Evolutionary conservation across 2,797 vertebrate genomes (phyloP).

Genomic region (Lophotriccus pileatus): DNA sequence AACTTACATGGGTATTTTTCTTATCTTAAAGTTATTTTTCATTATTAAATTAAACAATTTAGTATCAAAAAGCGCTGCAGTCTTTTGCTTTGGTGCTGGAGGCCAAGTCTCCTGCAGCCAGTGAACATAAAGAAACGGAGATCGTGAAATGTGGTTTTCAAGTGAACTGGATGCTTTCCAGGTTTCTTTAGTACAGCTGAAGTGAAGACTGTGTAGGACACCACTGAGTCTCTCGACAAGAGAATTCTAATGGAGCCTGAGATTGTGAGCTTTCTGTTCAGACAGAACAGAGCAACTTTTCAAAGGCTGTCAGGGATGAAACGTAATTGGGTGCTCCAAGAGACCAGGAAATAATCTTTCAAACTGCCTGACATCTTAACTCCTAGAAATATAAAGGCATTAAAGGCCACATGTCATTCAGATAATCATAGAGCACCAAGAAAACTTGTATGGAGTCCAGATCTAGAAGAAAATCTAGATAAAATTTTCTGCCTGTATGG

Average conservation of each 20-base stretch:
- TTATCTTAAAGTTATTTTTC: neutral
- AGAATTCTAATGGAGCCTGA: slow-evolving; percentile 25
- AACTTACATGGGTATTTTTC: neutral
- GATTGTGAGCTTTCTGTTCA: slow-evolving; percentile 7
- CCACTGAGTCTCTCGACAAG: neutral
- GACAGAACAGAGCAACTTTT: slow-evolving; percentile 29
- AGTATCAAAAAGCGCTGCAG: neutral
- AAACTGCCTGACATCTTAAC: slow-evolving; percentile 9
- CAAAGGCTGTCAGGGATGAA: slow-evolving; percentile 8
- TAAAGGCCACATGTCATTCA: neutral
- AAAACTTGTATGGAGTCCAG: neutral
- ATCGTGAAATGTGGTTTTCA: neutral
- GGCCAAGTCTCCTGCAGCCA: neutral
- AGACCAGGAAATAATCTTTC: slow-evolving; percentile 29
- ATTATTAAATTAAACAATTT: neutral
- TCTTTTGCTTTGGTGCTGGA: neutral
- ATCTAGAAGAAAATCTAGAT: neutral
- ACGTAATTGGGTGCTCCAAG: slow-evolving; percentile 12
- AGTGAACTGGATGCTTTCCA: slow-evolving; percentile 27
- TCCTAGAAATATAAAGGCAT: slow-evolving; percentile 3
- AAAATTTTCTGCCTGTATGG: neutral
- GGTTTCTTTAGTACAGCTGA: slow-evolving; percentile 12
- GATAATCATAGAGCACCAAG: neutral
- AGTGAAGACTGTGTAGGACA: slow-evolving; percentile 13
- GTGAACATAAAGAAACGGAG: neutral